Base-by-base conservation (phyloP, 2,888 invertebrate genomes). In the Monochamus alternatus region DNA sequence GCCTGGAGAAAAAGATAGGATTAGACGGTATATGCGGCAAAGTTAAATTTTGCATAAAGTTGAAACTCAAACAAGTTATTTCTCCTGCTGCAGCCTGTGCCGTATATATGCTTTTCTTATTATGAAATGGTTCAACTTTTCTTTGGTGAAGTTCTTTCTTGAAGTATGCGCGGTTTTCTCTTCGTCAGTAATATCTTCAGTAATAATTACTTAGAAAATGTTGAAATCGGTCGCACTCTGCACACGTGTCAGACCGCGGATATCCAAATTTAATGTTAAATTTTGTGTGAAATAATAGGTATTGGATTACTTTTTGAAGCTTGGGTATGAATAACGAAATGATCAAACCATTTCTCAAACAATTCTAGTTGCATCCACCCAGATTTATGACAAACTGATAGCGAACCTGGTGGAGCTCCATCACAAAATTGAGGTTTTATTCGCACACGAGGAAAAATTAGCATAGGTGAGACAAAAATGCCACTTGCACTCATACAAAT, bases 401-500 rank as follows among this genome's bases (percentile, higher is more conserved):
- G n/a, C n/a, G n/a, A n/a, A n/a, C n/a, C n/a, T n/a, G n/a, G n/a
- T n/a, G 72, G 59, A 73, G 73, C 30, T 63, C 59, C 73, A 43
- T 73, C 51, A 65, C 10, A 1, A 65, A 65, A 73, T 55, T 73
- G 65, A n/a, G n/a, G 63, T 69, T 68, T 74, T 63, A 74, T 74
- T 67, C 68, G 74, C 51, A 68, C 62, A 43, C 68, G 67, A 22
- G 64, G 64, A 63, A 74, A 67, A 55, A 68, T 68, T 38, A 74
- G 8, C 74, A 69, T 74, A 10, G 69, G 68, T 67, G 68, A 55
- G 44, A 68, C 55, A 63, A 74, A 74, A 60, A 63, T 22, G 43
- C 73, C 73, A 73, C 67, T 73, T 14, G 67, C 60, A 60, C 66
- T 73, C 73, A 73, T 73, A 58, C 66, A 73, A 73, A 73, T 73